phyloP scores from a whole-genome alignment of 2,113 vertebrate species.

The Cacatua alba region DNA sequence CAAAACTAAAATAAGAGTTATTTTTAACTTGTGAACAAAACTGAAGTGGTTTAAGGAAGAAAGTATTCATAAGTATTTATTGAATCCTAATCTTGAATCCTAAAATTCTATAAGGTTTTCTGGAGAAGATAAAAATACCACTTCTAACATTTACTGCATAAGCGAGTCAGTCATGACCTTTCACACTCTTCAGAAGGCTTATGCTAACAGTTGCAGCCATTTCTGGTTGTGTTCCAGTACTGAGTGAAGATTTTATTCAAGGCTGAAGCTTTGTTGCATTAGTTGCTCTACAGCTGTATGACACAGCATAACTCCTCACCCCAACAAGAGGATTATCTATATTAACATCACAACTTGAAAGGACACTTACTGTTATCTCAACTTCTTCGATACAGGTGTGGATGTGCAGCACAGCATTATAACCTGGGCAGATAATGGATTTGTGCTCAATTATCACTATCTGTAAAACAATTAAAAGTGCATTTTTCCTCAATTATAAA shows the following conservation, averaged over 20 bases:
- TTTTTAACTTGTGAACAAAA: neutral
- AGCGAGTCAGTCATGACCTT: neutral
- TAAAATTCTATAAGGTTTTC: neutral
- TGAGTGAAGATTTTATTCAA: neutral
- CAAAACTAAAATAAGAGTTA: neutral
- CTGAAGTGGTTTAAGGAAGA: neutral
- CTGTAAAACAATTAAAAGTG: slow-evolving; percentile 76
- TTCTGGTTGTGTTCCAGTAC: neutral
- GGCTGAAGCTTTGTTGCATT: neutral
- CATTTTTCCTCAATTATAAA: neutral
- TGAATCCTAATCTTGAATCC: neutral
- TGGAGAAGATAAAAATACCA: neutral
- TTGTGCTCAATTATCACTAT: slow-evolving; percentile 99
- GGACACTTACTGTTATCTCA: slow-evolving; percentile 92
- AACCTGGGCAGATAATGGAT: slow-evolving; percentile 99
- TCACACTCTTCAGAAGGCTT: neutral
- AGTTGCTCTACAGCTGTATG: neutral
- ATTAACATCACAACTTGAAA: neutral
- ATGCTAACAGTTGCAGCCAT: neutral
- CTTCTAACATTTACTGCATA: neutral
- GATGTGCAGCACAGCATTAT: slow-evolving; percentile 98
- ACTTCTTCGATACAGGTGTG: slow-evolving; percentile 99
- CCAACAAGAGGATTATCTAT: neutral
- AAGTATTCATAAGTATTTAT: neutral
- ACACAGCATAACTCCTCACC: neutral